Base-by-base conservation (phyloP, 2,797 vertebrate species). In the Lagodon rhomboides region DNA sequence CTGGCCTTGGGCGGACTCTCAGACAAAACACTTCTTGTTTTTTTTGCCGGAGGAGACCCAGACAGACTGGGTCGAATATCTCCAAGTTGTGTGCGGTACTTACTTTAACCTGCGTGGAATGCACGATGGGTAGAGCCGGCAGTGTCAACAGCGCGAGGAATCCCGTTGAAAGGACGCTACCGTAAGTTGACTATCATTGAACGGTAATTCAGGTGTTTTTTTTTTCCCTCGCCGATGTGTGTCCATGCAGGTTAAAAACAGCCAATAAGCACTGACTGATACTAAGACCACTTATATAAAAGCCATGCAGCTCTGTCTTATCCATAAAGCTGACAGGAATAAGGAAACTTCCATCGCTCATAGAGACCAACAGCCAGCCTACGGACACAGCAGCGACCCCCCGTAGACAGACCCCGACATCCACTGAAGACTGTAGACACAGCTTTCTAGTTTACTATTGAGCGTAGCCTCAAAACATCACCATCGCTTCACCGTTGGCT, bases 291-390 rank as follows among this genome's bases (percentile, higher is more conserved):
- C 72, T 55, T 27, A 60, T 12, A 18, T 81, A 77, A 89, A 91
- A 91, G 89, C 88, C 86, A 91, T 89, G 74, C 58, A 73, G 79
- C 64, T 81, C 80, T 76, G 67, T 83, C 58, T 78, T 70, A 62
- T 67, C 55, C 54, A 50, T 38, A 54, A 60, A 77, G 27, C 50
- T 75, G 69, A 62, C 59, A 53, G 5, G 4, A 44, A 67, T 17
- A 47, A 30, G 27, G 50, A 67, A 56, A 47, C 50, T 80, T 77
- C 38, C 46, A 55, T 71, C 68, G 68, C 49, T 79, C 58, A 60
- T 77, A 75, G 50, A 86, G 66, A 89, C 77, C 79, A 83, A 66
- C 70, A 84, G 67, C 83, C 89, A 89, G 83, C 87, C 85, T 88
- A 50, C 51, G 71, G 66, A 90, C 75, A 76, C 78, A 83, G 54